Evolutionary conservation across 2,113 vertebrate species (phyloP).

Genomic region (Symphodus melops): DNA sequence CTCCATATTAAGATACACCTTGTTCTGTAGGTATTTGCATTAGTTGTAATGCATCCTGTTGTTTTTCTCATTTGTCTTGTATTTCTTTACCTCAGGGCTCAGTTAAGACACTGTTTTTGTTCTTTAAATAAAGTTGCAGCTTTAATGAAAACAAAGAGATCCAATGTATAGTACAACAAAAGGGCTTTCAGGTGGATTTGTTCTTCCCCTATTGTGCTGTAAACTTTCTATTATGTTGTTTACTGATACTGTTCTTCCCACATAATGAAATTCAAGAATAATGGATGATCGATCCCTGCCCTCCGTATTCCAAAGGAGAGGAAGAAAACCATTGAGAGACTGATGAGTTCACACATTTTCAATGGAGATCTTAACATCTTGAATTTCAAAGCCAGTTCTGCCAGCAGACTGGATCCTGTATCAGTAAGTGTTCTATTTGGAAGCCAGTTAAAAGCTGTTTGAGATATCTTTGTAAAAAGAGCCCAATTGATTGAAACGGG

Average conservation of each 20-base stretch:
- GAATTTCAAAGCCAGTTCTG: slow-evolving; percentile 61
- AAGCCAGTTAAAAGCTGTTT: slow-evolving; percentile 71
- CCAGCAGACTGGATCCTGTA: slow-evolving; percentile 68
- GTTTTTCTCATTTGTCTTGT: neutral
- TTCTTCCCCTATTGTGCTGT: slow-evolving; percentile 16
- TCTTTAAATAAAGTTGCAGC: neutral
- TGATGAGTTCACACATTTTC: slow-evolving; percentile 80
- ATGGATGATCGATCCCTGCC: slow-evolving; percentile 69
- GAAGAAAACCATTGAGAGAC: slow-evolving; percentile 56
- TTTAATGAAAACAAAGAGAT: slow-evolving; percentile 15
- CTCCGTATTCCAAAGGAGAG: slow-evolving; percentile 54
- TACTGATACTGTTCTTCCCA: slow-evolving; percentile 68
- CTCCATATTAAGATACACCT: neutral
- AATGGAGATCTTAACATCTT: slow-evolving; percentile 68
- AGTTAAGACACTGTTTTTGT: neutral
- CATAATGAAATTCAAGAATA: slow-evolving; percentile 77
- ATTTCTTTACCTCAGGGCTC: neutral
- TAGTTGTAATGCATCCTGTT: neutral
- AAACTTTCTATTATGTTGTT: slow-evolving; percentile 57
- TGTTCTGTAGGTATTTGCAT: neutral
- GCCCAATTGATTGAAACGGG: slow-evolving; percentile 76
- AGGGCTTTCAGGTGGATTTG: slow-evolving; percentile 15
- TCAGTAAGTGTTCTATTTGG: slow-evolving; percentile 63
- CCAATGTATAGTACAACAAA: neutral
- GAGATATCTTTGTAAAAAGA: slow-evolving; percentile 65